phyloP scores from a whole-genome alignment of 2,797 vertebrate genomes.

The Clarias pachynema region DNA sequence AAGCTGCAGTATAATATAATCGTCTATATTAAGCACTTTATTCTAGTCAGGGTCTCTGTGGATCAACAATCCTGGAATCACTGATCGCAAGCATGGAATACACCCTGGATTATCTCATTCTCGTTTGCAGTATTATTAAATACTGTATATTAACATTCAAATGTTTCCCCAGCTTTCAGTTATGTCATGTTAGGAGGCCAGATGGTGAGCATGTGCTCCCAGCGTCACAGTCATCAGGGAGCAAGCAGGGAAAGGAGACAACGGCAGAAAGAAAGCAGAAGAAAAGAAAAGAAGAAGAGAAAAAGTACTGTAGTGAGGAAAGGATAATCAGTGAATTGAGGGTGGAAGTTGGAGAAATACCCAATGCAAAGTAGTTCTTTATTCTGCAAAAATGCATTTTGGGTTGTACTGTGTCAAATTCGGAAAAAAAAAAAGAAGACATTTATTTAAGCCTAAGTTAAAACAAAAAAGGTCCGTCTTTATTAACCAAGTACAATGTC shows the following conservation, averaged over 20 bases:
- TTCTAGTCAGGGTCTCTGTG: neutral
- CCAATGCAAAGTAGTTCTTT: neutral
- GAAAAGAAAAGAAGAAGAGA: neutral
- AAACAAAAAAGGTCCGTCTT: neutral
- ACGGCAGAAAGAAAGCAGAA: neutral
- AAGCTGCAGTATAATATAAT: neutral
- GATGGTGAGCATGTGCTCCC: neutral
- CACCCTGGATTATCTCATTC: neutral
- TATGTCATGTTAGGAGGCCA: neutral
- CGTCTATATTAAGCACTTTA: neutral
- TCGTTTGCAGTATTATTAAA: neutral
- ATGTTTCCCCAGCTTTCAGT: neutral
- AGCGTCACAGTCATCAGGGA: neutral
- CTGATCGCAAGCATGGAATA: neutral
- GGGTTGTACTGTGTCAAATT: neutral
- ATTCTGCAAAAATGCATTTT: neutral
- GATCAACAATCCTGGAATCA: neutral
- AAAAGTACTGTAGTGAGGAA: neutral
- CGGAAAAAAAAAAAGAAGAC: neutral
- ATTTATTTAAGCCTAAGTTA: neutral
- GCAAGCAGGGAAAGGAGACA: neutral
- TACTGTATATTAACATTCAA: neutral
- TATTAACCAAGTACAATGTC: neutral
- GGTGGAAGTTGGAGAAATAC: neutral
- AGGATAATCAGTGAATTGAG: too few species aligned